Evolutionary conservation across 2,888 invertebrate genomes (phyloP), one percentile per base, ranked within the genome.

Genomic region (Polymixis lichenea): DNA sequence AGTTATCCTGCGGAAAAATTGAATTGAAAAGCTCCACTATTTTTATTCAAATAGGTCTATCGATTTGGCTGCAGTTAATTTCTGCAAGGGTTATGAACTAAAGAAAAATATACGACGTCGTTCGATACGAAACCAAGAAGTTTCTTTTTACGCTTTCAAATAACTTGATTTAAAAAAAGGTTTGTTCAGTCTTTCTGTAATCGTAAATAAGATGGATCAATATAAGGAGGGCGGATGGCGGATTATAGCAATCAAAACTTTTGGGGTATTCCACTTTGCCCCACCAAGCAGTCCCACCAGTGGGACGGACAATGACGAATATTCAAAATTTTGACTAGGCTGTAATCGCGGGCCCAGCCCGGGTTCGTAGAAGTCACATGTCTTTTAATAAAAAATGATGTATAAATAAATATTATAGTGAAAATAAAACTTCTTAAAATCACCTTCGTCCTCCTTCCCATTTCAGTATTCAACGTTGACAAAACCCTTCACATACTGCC

Each of bases 1-100:
- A 77, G 17, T 62, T 60, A 49, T 81, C 51, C 81, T 56, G 55
- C 7, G 15, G 56, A 68, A 51, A n/a, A 55, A 8, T 58, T 62
- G 25, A 66, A 51, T 19, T 61, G 15, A 11, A 61, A 79, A 64
- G 28, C 70, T 82, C 55, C 17, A 55, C 46, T 69, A 62, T 53
- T 64, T 17, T 51, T 43, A 68, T 71, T 82, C 2, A 68, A 62
- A 66, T 51, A 43, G 1, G 9, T 32, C 32, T 32, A 77, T 72
- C 11, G 25, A 64, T 55, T 19, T 43, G 70, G 53, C 46, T 72
- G 72, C 72, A 77, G 64, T 46, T 15, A 2, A 60, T 53, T 61
- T 68, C 60, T 43, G 65, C 32, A 60, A 60, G 28, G 76, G 46
- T 60, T 55, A 28, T 51, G 64, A 58, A 65, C 38, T 58, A 17